Evolutionary conservation across 2,888 invertebrate genomes (phyloP).

Genomic region (Bombylius discolor): DNA sequence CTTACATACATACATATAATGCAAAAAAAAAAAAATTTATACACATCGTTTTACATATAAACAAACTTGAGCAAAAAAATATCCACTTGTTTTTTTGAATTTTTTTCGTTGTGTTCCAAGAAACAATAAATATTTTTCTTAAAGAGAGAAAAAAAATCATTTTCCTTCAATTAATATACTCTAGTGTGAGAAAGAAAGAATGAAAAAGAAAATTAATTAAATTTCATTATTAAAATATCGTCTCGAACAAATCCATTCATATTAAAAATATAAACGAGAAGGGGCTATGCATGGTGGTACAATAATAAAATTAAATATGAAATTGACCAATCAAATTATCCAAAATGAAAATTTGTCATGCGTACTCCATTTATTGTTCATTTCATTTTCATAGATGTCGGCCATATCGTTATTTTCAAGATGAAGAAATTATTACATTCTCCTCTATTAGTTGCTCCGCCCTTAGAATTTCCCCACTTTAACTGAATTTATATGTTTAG

Average conservation of each 20-base stretch:
- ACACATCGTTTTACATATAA: too few species aligned
- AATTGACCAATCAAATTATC: neutral
- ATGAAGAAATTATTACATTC: neutral
- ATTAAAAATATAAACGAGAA: too few species aligned
- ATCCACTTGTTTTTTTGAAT: neutral
- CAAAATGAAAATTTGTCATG: constrained; percentile 1
- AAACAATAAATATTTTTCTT: neutral
- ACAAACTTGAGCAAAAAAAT: neutral
- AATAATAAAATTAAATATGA: neutral
- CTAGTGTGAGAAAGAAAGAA: neutral
- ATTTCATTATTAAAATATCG: constrained; percentile 6
- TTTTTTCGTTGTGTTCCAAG: neutral
- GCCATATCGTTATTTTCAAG: neutral
- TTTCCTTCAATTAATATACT: neutral
- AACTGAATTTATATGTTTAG: too few species aligned
- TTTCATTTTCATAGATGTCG: neutral
- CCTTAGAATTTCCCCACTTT: neutral
- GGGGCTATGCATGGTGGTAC: too few species aligned
- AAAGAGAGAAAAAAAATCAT: constrained; percentile 1
- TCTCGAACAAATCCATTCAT: too few species aligned
- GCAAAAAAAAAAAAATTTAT: too few species aligned
- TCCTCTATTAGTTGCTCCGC: neutral
- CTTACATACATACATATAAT: too few species aligned
- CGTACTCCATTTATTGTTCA: neutral
- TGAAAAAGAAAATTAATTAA: constrained; percentile 8